Evolutionary conservation across 2,888 invertebrate species (phyloP).

Genomic region (Eristalis tenax): DNA sequence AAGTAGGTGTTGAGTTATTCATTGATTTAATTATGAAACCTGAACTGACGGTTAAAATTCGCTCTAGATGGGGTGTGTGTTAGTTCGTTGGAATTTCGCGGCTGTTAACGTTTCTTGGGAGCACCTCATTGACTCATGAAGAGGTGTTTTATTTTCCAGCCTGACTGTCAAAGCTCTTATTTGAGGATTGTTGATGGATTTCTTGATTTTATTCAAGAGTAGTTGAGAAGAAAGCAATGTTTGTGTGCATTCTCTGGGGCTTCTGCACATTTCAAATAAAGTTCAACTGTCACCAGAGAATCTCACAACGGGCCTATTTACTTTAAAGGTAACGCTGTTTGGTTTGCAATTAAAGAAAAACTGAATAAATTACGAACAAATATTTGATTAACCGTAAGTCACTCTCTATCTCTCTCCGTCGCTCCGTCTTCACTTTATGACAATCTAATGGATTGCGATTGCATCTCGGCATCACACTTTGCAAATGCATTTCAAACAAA

Average conservation of each 20-base stretch:
- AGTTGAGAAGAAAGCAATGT: not conserved
- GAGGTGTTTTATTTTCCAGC: not conserved
- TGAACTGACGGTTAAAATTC: not conserved
- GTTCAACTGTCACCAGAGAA: not conserved
- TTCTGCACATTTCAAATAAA: not conserved
- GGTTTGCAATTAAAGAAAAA: constrained; percentile 19
- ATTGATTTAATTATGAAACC: constrained; percentile 51
- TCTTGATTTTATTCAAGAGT: not conserved
- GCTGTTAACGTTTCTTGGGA: not conserved
- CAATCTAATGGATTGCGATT: constrained; percentile 25
- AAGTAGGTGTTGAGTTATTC: constrained; percentile 52
- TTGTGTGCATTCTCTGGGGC: not conserved
- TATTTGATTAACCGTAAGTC: constrained; percentile 22
- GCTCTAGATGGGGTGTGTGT: not conserved
- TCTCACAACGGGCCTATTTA: not conserved
- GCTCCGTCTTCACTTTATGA: constrained; percentile 11
- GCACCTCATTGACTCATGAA: not conserved
- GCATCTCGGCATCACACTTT: constrained; percentile 13
- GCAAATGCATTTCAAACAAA: constrained; percentile 53
- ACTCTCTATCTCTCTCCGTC: not conserved
- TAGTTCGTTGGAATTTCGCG: constrained; percentile 1
- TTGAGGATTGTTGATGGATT: not conserved
- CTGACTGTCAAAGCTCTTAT: not conserved
- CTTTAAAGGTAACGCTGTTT: constrained; percentile 11
- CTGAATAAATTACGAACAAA: constrained; percentile 24